Evolutionary conservation across 1,140 invertebrate genomes (phyloP), one percentile per base, ranked within the genome.

Genomic region (Trissolcus basalis): DNA sequence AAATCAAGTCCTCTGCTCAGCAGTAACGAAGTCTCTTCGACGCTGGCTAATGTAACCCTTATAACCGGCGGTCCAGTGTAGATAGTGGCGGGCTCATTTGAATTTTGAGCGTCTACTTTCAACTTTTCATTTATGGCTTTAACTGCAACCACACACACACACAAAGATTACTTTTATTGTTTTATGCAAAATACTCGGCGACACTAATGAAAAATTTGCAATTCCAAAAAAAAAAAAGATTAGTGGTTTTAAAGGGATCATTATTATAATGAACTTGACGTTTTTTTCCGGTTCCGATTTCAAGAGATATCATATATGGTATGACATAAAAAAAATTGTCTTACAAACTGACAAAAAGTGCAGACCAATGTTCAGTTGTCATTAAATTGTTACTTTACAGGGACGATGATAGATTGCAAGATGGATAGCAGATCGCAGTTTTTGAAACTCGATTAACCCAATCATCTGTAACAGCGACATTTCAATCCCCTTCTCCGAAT

Each of bases 1-100:
- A 95, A 95, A 86, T 95, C 94, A 45, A 95, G 89, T 10, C 94
- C 94, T 79, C 94, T 94, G 85, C 94, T 94, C 45, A 95, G 88
- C 35, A 95, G 87, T 79, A 92, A 91, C 81, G 94, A 94, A 78
- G 92, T 94, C 86, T 95, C 94, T 67, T 95, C 94, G 48, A 95
- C 90, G 47, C 92, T 94, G 15, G 94, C 94, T 55, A 95, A 88
- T 8, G 94, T 95, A 47, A 95, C 90, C 63, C 94, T 91, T 51
- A 95, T 91, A 50, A 92, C 88, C 15, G 90, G 89, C 60, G 89
- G 89, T 54, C 86, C 86, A 19, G 86, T 88, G 77, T 88, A 88
- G 73, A 86, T 88, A 65, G 89, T 90, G 39, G 90, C 86, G 1
- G 90, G 89, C 72, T 90, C 90, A 67, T 91, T 90, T 2, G 92